Base-by-base conservation (phyloP, 1,140 invertebrate species). In the Maniola jurtina region DNA sequence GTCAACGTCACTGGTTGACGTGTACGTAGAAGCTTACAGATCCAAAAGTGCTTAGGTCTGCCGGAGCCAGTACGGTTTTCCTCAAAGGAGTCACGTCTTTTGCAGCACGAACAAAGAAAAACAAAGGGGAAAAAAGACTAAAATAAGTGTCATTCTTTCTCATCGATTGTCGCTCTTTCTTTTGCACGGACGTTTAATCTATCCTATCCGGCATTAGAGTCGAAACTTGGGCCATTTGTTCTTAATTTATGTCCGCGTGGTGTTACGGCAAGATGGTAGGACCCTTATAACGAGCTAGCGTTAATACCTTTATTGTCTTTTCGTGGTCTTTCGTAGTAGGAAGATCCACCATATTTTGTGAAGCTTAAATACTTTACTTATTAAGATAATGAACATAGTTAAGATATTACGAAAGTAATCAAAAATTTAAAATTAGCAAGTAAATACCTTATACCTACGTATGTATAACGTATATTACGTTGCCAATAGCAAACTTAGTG, bases 161-260 rank as follows among this genome's bases (percentile, higher is more conserved):
- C 52, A 72, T 77, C 62, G 73, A 76, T 79, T 75, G 76, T 70
- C 73, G 64, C 71, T 78, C 50, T 52, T 77, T 75, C 60, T 73
- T 75, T 75, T 71, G 66, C 65, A 73, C 62, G 71, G 73, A 68
- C 76, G 62, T 79, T 84, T 86, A 88, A 86, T 86, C 81, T 81
- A 76, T 75, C 80, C 75, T 76, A 83, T 86, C 79, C 77, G 75
- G 72, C 75, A 78, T 85, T 84, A 83, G 68, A 81, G 77, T 79
- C 82, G 76, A 81, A 84, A 85, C 71, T 86, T 88, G 66, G 75
- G 78, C 76, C 80, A 78, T 88, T 85, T 70, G 76, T 78, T 77
- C 65, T 68, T 79, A 82, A 88, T 83, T 88, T 86, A 88, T 84
- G 79, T 77, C 61, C 61, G 63, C 62, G 58, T 65, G 56, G 40